Base-by-base conservation (phyloP, 1,140 invertebrate species). In the Dryas iulia region DNA sequence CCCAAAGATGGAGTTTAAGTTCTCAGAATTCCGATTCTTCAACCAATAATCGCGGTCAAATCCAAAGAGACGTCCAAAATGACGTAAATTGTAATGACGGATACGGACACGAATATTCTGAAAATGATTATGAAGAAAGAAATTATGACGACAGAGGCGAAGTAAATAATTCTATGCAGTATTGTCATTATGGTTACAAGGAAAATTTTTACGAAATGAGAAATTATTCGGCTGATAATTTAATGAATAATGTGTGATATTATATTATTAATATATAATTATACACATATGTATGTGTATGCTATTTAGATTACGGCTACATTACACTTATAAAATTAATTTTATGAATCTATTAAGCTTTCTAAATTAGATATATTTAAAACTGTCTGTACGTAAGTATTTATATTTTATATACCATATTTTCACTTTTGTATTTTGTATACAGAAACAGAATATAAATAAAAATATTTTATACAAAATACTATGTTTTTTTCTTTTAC, bases 51-150 rank as follows among this genome's bases (percentile, higher is more conserved):
- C 67, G 69, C 18, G 75, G 74, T 25, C 62, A 69, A 47, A 59
- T 69, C 14, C 76, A 73, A 14, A 70, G 77, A 59, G 77, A 82
- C 10, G 79, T 74, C 35, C 56, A 66, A 5, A 81, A 79, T 12
- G 79, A 53, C 28, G 69, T 26, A n/a, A 66, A 47, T 25, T 84
- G 76, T 52, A 77, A 78, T 35, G 79, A 87, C 18, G 76, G 67
- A 6, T 89, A 88, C 59, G 47, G 35, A 0, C 84, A 83, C 56
- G 83, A 89, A 23, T 91, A 86, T 57, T 77, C 77, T 0, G 86
- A 89, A 47, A 87, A 83, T 58, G 88, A 89, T n/a, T 90, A 90
- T 47, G 87, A 91, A 14, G 86, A 89, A 10, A 77, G 84, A 71
- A 76, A 74, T 28, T 89, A 85, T 31, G 84, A 89, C 8, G 89